phyloP scores from a whole-genome alignment of 1,140 invertebrate genomes.

The Drosophila azteca region DNA sequence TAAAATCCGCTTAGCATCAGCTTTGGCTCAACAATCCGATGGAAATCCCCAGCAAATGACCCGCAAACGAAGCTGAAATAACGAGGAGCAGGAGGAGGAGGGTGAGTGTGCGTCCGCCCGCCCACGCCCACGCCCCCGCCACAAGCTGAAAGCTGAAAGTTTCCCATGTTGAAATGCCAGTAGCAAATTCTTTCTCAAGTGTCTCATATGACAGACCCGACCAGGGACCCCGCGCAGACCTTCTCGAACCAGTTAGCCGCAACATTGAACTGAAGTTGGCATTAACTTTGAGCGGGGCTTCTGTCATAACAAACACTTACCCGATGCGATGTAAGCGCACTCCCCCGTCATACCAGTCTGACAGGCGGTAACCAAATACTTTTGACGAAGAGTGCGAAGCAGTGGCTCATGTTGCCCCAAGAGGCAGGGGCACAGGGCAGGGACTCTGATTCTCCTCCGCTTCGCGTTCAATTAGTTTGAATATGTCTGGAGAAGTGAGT shows the following conservation, averaged over 20 bases:
- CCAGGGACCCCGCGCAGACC: conserved; percentile 16
- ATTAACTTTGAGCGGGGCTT: conserved; percentile 67
- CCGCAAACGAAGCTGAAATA: conserved; percentile 54
- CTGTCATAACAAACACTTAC: conserved; percentile 60
- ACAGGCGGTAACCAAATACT: conserved; percentile 55
- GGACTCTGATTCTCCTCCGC: conserved; percentile 13
- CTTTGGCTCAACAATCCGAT: conserved; percentile 28
- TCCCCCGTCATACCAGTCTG: too few relatives aligned
- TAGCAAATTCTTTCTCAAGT: conserved; percentile 67
- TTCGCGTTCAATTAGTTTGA: conserved; percentile 55
- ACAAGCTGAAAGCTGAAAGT: conserved; percentile 41
- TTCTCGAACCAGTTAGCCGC: conserved; percentile 38
- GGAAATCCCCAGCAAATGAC: conserved; percentile 65
- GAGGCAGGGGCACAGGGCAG: too few relatives aligned
- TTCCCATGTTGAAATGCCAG: conserved; percentile 40
- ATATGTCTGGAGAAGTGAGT: conserved; percentile 3
- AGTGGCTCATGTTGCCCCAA: conserved; percentile 29
- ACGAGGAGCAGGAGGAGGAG: not conserved
- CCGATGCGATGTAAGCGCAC: not conserved
- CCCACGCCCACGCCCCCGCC: conserved; percentile 29
- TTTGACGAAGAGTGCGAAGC: conserved; percentile 7
- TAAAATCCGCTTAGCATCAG: conserved; percentile 60
- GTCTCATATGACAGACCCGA: conserved; percentile 60
- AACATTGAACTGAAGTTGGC: conserved; percentile 43
- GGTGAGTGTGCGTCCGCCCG: conserved; percentile 14